Evolutionary conservation across 2,113 vertebrate genomes (phyloP).

Genomic region (Otocyon megalotis): DNA sequence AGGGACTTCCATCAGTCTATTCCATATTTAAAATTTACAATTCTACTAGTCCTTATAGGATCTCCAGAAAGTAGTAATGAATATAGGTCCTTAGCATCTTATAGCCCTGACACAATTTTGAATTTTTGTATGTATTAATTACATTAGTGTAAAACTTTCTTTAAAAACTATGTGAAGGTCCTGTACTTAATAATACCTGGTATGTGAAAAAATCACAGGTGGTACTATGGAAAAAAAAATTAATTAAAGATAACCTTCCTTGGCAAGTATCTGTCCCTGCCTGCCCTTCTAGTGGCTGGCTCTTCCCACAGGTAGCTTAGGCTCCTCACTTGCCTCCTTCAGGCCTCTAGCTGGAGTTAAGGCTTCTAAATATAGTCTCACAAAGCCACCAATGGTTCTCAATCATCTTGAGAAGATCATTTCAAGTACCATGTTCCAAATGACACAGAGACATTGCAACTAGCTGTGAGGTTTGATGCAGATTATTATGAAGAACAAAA

Average conservation of each 20-base stretch:
- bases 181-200: neutral
- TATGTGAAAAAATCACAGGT: neutral
- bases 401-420: neutral
- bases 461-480: neutral
- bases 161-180: neutral
- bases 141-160: conserved; percentile 4
- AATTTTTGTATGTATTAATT: neutral
- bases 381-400: neutral
- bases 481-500: neutral
- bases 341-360: neutral
- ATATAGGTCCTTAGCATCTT: neutral
- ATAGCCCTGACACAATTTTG: neutral
- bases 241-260: neutral
- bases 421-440: neutral
- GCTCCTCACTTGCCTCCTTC: neutral
- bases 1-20: neutral
- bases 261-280: neutral
- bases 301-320: neutral
- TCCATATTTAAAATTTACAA: conserved; percentile 14
- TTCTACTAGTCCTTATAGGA: conserved; percentile 8
- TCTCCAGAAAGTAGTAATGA: neutral
- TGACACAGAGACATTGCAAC: neutral
- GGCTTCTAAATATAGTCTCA: neutral
- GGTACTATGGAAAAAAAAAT: neutral
- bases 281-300: neutral